Percentiles rank a stretch among this genome's conserved stretches.
phyloP scores from a whole-genome alignment of 2,797 vertebrate species.

The Falco peregrinus region DNA sequence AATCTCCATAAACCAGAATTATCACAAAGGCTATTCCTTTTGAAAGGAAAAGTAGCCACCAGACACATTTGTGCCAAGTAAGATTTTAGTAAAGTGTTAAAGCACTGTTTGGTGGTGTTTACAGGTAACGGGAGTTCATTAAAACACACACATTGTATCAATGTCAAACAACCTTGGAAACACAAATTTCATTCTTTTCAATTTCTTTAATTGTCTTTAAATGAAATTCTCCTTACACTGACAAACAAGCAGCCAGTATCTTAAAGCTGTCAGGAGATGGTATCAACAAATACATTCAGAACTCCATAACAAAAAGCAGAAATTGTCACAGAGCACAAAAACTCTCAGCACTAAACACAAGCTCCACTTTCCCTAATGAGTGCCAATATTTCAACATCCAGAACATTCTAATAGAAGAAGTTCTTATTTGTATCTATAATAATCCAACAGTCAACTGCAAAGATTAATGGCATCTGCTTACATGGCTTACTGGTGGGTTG shows the following conservation, averaged over 20 bases:
- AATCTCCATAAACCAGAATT: background rate
- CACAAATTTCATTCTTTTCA: background rate
- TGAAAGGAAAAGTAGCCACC: background rate
- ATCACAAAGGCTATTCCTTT: background rate
- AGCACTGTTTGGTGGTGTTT: background rate
- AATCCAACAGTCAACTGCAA: slow-evolving; percentile 78
- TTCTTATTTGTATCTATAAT: slow-evolving; percentile 80
- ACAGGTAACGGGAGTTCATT: background rate
- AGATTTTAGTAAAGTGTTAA: background rate
- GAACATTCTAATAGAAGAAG: slow-evolving; percentile 79
- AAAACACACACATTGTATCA: background rate
- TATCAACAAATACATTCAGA: background rate
- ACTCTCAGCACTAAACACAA: background rate
- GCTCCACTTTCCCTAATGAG: background rate
- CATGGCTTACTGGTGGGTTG: background rate
- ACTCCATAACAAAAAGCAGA: background rate
- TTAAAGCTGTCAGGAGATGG: background rate
- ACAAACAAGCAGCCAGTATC: background rate
- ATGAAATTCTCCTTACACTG: background rate
- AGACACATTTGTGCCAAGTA: background rate
- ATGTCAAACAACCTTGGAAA: background rate
- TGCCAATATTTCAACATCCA: background rate
- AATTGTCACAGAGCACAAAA: background rate
- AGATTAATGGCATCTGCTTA: slow-evolving; percentile 60
- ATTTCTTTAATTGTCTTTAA: background rate